Percentiles rank a stretch among this genome's conserved stretches.
Conservation (phyloP, 2,797 vertebrate genomes). For the Coluber constrictor region DNA sequence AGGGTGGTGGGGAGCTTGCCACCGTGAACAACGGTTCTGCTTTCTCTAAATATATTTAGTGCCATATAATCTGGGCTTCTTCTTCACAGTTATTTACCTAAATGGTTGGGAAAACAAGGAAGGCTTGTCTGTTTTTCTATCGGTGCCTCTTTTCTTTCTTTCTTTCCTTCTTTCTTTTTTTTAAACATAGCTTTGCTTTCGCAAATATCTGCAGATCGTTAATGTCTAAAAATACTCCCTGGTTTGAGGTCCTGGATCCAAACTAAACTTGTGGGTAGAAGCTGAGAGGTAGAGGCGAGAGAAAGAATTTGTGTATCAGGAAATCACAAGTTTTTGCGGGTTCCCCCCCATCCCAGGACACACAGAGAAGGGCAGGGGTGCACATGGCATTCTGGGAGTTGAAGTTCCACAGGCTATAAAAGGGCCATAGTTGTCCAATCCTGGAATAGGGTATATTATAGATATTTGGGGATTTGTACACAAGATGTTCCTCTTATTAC, state of each 20-base stretch:
- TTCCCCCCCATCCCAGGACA: neutral
- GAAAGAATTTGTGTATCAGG: neutral
- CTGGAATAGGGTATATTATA: neutral
- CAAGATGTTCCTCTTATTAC: neutral
- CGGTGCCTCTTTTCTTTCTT: neutral
- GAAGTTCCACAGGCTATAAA: neutral
- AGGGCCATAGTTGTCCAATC: neutral
- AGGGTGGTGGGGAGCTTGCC: neutral
- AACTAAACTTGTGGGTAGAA: slow-evolving; percentile 13
- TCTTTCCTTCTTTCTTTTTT: neutral
- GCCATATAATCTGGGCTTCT: neutral
- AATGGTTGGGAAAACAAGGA: neutral
- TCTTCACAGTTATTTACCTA: neutral
- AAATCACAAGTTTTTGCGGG: neutral
- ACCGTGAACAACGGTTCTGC: neutral
- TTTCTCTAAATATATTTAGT: neutral
- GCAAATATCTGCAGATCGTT: neutral
- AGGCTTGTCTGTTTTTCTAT: slow-evolving; percentile 1
- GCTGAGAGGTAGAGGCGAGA: neutral
- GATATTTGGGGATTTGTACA: neutral
- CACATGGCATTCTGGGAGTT: neutral
- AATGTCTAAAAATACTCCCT: slow-evolving; percentile 22
- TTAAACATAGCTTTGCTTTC: slow-evolving; percentile 14
- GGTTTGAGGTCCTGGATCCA: neutral
- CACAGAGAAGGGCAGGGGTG: neutral